Evolutionary conservation across 2,888 invertebrate genomes (phyloP).

Genomic region (Cerceris ruficornis): DNA sequence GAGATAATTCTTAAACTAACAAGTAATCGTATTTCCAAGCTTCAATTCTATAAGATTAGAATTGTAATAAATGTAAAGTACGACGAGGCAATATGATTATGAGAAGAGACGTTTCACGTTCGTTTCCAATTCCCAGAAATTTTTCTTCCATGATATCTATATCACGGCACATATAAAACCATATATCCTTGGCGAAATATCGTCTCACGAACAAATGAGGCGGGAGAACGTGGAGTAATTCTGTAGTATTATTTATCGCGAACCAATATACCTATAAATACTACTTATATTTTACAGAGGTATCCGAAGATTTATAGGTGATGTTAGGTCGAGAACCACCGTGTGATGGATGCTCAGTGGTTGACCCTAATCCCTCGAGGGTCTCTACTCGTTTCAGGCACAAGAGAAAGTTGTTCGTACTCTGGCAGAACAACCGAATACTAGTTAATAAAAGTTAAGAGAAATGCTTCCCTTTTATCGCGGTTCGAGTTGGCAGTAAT

Average conservation of each 20-base stretch:
- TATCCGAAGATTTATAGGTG: constrained; percentile 30
- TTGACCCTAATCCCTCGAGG: constrained; percentile 59
- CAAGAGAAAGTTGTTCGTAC: constrained; percentile 42
- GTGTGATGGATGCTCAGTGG: constrained; percentile 50
- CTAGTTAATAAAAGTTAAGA: constrained; percentile 47
- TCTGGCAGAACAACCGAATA: constrained; percentile 21
- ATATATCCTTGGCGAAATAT: too few species aligned
- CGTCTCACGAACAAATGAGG: too few species aligned
- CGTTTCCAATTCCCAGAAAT: too few species aligned
- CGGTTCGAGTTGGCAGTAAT: neutral
- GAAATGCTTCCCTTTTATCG: constrained; percentile 20
- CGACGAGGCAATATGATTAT: too few species aligned
- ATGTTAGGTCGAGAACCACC: constrained; percentile 41
- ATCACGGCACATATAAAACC: too few species aligned
- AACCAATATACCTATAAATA: constrained; percentile 3
- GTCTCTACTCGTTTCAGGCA: constrained; percentile 26
- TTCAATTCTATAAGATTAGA: too few species aligned
- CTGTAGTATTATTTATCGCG: neutral
- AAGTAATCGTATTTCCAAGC: too few species aligned
- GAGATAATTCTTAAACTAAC: too few species aligned
- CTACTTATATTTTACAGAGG: constrained; percentile 6
- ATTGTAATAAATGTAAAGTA: too few species aligned
- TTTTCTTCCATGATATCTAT: too few species aligned
- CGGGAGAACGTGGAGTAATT: neutral
- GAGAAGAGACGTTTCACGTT: too few species aligned